These are phyloP conservation scores for Parazoanthus darwini DNA, from an alignment of 92 coral and sea anemone genomes.

Conservation along the genomic window DNA sequence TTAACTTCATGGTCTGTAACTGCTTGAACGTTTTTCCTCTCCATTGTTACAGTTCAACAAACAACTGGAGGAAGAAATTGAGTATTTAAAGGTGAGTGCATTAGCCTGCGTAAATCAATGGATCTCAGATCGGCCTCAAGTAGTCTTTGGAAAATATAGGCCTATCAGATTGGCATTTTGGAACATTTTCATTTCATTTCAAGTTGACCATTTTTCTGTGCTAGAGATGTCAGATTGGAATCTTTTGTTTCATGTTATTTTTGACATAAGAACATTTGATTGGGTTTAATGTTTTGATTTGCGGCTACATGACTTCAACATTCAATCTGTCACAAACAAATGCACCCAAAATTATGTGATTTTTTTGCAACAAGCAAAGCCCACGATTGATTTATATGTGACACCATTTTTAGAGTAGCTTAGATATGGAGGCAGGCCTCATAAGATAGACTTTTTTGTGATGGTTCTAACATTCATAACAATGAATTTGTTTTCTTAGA, in stretches of 20 bases:
- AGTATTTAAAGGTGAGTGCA: constrained; percentile 81
- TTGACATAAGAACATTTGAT: too few relatives aligned
- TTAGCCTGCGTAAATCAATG: neutral
- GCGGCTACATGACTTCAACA: neutral
- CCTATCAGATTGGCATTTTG: neutral
- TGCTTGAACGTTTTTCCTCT: neutral
- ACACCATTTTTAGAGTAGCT: neutral
- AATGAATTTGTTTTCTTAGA: too few relatives aligned
- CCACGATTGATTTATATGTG: neutral
- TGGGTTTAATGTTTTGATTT: neutral
- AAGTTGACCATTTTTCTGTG: neutral
- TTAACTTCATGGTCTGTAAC: neutral
- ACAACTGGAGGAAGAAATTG: constrained; percentile 98
- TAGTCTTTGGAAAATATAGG: neutral
- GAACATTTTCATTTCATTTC: neutral
- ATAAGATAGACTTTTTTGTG: too few relatives aligned
- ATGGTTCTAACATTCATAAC: too few relatives aligned
- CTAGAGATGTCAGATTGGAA: neutral
- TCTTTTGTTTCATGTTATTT: too few relatives aligned
- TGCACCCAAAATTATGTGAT: neutral
- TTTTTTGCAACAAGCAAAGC: neutral
- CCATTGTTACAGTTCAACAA: constrained; percentile 70
- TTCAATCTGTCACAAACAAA: neutral
- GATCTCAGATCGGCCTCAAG: neutral
- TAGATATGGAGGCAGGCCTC: neutral